Percentiles rank a stretch among this genome's conserved stretches.
Conservation (phyloP, 2,888 invertebrate species). For the Eurois occulta region DNA sequence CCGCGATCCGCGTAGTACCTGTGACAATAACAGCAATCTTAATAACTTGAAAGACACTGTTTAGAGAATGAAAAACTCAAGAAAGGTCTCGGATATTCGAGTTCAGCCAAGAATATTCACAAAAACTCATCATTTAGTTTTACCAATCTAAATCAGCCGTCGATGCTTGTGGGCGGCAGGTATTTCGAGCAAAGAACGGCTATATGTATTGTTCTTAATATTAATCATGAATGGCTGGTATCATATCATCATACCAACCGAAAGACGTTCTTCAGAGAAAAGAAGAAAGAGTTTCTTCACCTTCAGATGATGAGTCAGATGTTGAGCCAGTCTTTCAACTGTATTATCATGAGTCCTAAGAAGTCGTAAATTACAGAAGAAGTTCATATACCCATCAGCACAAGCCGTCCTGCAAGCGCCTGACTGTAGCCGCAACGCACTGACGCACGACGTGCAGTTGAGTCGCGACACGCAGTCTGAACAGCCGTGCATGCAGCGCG, state of each 20-base stretch:
- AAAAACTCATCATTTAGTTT: neutral
- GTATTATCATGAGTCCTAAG: neutral
- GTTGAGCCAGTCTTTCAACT: neutral
- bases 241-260: too few species aligned
- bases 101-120: neutral
- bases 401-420: slow-evolving; percentile 95
- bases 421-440: slow-evolving; percentile 94
- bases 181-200: neutral
- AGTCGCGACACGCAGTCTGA: slow-evolving; percentile 94
- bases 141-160: neutral
- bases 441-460: slow-evolving; percentile 95
- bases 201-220: too few species aligned
- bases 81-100: neutral
- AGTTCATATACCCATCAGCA: slow-evolving; percentile 88
- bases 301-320: too few species aligned
- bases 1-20: slow-evolving; percentile 97
- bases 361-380: neutral
- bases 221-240: too few species aligned
- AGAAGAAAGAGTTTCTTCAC: too few species aligned
- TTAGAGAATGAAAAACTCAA: neutral
- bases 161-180: neutral
- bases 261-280: too few species aligned
- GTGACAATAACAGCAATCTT: neutral
- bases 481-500: slow-evolving; percentile 95
- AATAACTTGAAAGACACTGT: neutral